Percentiles rank a stretch among this genome's conserved stretches.
These are phyloP conservation scores for Mechanitis messenoides DNA, from an alignment of 2,888 invertebrate species.

Conservation along the genomic window DNA sequence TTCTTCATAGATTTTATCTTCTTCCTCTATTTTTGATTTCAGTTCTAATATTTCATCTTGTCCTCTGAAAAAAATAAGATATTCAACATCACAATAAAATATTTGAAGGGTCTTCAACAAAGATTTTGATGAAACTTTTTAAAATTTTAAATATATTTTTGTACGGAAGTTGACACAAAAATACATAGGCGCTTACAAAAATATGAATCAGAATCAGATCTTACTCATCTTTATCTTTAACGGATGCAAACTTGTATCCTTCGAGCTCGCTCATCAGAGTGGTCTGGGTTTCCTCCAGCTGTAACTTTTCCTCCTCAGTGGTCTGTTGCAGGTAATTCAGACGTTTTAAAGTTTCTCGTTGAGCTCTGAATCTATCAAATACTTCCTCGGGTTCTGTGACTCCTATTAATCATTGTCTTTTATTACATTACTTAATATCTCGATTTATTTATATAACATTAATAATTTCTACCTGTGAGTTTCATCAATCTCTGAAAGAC, in stretches of 20 bases:
- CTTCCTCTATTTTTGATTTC: slow-evolving; percentile 76
- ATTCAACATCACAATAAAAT: neutral
- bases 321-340: slow-evolving; percentile 82
- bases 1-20: slow-evolving; percentile 50
- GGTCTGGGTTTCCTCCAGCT: slow-evolving; percentile 81
- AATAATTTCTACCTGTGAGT: slow-evolving; percentile 77
- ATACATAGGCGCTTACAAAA: neutral
- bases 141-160: too few relatives aligned
- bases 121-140: too few relatives aligned
- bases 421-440: neutral
- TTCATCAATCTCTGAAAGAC: slow-evolving; percentile 85
- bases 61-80: slow-evolving; percentile 70
- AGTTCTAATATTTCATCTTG: slow-evolving; percentile 82
- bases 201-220: neutral
- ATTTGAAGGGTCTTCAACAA: neutral
- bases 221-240: slow-evolving; percentile 88
- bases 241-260: slow-evolving; percentile 86
- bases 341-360: slow-evolving; percentile 83
- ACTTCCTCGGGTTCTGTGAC: slow-evolving; percentile 86
- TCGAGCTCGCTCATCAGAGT: slow-evolving; percentile 82
- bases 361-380: slow-evolving; percentile 82
- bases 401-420: slow-evolving; percentile 53
- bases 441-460: too few relatives aligned
- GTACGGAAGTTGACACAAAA: neutral
- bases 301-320: slow-evolving; percentile 84